Base-by-base conservation (phyloP, 2,888 invertebrate species). In the Myopa testacea region DNA sequence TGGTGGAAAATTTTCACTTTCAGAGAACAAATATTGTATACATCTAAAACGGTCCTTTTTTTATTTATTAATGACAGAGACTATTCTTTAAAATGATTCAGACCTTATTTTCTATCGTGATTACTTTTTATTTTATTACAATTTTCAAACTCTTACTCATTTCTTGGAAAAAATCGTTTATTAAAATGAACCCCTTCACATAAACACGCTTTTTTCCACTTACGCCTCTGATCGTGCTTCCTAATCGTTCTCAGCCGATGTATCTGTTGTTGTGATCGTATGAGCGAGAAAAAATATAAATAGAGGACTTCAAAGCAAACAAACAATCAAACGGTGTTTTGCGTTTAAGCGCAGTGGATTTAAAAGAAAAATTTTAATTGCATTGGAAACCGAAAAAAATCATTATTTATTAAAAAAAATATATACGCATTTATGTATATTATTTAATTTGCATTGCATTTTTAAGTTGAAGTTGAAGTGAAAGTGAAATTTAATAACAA, bases 321-420 rank as follows among this genome's bases (percentile, higher is more conserved):
- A 78, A 79, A 82, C 82, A 83, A 81, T 85, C 83, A 80, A 81
- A 82, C 65, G 82, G 82, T 81, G 83, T 80, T 77, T 69, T 72
- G 80, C 75, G 81, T 79, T 74, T 68, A 65, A 73, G 70, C 26
- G 65, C 58, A 73, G 67, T 74, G 70, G 73, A 78, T 77, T 80
- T 62, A 63, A 62, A 50, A 52, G 55, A 6, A 37, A 55, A n/a
- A 2, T 52, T 6, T 6, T 63, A n/a, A n/a, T 62, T n/a, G 8
- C 26, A 16, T 26, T 52, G 3, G 12, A 62, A 72, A 69, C 40
- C 38, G 63, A 67, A 68, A 62, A n/a, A 45, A 62, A 40, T 60
- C 12, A 68, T 14, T 12, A 26, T 26, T 26, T 26, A 26, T 26
- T 26, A 26, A 26, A 26, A 26, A 26, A 26, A 26, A 26, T 26